These are phyloP conservation scores for Poicephalus meyeri DNA, from an alignment of 2,113 vertebrate genomes.

Conservation along the genomic window DNA sequence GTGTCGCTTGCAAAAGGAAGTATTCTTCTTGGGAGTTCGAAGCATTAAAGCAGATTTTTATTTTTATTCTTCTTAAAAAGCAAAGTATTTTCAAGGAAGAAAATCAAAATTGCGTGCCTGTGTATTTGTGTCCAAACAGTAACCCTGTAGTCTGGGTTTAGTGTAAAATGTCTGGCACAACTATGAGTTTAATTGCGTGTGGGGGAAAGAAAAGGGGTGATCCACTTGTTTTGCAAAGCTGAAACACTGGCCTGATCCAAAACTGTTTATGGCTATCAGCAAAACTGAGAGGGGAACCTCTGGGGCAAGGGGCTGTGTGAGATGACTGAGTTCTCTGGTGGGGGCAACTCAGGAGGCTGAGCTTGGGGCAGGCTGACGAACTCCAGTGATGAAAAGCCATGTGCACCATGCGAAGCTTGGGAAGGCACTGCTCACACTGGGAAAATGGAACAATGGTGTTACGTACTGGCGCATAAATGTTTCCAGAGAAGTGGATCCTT, in stretches of 20 bases:
- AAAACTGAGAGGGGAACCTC: neutral
- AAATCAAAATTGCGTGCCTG: neutral
- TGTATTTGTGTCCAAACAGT: neutral
- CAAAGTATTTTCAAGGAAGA: neutral
- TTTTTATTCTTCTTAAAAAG: neutral
- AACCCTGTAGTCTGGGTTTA: neutral
- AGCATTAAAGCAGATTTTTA: neutral
- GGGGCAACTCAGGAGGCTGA: neutral
- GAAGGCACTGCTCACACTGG: fast-evolving
- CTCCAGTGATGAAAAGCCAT: neutral
- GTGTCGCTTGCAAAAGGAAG: neutral
- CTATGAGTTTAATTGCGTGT: neutral
- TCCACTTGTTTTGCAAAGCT: neutral
- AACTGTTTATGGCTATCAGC: neutral
- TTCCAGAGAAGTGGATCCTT: neutral
- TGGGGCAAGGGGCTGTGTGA: fast-evolving
- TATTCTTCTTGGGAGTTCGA: neutral
- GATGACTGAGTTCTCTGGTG: neutral
- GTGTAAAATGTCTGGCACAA: neutral
- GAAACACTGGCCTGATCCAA: neutral
- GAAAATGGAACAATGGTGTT: fast-evolving
- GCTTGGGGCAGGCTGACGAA: neutral
- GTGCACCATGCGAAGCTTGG: fast-evolving
- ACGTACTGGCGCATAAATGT: neutral
- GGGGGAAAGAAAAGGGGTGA: neutral